Evolutionary conservation across 1,140 invertebrate genomes (phyloP).

Genomic region (Pemphigus obesinymphae): DNA sequence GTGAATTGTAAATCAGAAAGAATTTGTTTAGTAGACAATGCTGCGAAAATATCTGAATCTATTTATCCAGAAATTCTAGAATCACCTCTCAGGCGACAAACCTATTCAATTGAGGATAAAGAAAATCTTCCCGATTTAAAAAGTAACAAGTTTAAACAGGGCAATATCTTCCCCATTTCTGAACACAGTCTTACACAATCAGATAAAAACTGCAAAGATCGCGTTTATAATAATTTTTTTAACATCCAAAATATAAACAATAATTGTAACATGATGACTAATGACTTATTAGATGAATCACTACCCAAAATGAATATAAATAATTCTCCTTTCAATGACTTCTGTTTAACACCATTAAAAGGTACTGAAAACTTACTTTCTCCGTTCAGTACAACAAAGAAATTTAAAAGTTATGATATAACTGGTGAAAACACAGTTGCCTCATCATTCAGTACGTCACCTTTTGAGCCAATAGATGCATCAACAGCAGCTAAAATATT

Average conservation of each 20-base stretch:
- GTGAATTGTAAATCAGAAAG: neutral
- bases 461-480: constrained; percentile 14
- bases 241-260: neutral
- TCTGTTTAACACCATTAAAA: constrained; percentile 29
- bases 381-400: constrained; percentile 20
- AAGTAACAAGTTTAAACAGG: neutral
- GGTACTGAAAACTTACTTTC: constrained; percentile 13
- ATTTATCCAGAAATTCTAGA: neutral
- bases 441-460: neutral
- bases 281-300: neutral
- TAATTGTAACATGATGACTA: neutral
- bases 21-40: neutral
- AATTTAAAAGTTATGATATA: neutral
- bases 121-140: constrained; percentile 4
- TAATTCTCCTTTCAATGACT: constrained; percentile 6
- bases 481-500: constrained; percentile 11
- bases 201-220: neutral
- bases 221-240: neutral
- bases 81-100: neutral
- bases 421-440: neutral
- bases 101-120: constrained; percentile 7
- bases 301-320: neutral
- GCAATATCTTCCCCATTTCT: neutral
- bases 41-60: neutral
- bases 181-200: neutral